Percentiles rank a stretch among this genome's conserved stretches.
Evolutionary conservation across 2,113 vertebrate species (phyloP).

Genomic region (Clarias magur): DNA sequence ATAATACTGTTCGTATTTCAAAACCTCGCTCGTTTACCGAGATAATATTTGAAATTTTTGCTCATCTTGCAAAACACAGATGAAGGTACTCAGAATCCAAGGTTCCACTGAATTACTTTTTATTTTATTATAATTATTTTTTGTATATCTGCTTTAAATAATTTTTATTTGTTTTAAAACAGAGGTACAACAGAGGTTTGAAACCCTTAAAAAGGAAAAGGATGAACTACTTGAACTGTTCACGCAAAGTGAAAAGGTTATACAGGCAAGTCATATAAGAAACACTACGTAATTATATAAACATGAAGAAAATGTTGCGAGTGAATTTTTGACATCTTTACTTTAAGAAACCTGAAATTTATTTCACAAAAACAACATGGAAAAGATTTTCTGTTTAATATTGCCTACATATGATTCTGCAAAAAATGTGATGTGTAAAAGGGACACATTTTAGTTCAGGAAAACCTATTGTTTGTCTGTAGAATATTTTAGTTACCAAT

Average conservation of each 20-base stretch:
- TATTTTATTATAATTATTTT: background rate
- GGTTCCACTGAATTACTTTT: too few relatives aligned
- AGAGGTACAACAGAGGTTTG: slow-evolving; percentile 52
- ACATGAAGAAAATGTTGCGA: background rate
- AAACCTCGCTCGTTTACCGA: too few relatives aligned
- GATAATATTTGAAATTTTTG: too few relatives aligned
- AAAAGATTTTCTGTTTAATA: background rate
- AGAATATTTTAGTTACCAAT: background rate
- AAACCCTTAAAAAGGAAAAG: slow-evolving; percentile 64
- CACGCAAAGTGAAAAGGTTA: slow-evolving; percentile 63
- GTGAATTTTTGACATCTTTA: background rate
- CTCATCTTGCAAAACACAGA: too few relatives aligned
- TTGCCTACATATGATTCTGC: background rate
- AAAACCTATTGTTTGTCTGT: background rate
- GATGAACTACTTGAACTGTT: slow-evolving; percentile 61
- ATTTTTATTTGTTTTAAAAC: background rate
- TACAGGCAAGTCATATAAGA: slow-evolving; percentile 62
- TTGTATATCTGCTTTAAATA: slow-evolving; percentile 7
- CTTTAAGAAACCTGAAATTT: background rate
- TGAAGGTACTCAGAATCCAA: too few relatives aligned
- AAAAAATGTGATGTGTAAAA: background rate
- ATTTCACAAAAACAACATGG: background rate
- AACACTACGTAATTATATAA: background rate
- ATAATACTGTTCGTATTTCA: too few relatives aligned
- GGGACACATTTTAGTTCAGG: background rate